Base-by-base conservation (phyloP, 2,113 vertebrate genomes). In the Nestor notabilis region DNA sequence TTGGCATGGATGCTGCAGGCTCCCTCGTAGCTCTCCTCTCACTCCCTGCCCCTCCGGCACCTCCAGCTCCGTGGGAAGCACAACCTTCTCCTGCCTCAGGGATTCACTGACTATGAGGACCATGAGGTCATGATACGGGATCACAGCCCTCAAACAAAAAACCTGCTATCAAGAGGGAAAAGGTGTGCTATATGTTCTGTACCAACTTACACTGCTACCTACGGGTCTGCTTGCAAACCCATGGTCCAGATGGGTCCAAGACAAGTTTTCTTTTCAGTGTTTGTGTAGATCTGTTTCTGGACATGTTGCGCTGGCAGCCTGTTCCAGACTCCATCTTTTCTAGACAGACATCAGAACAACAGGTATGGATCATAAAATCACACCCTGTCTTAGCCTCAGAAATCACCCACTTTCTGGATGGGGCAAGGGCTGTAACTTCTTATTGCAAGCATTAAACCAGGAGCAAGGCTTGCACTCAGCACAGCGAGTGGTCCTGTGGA, bases 121-220 rank as follows among this genome's bases (percentile, higher is more conserved):
- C 2, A 0, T 0, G 19, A 64, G n/a, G 37, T 12, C 0, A 35
- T 35, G 4, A 19, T 6, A 10, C 2, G 13, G 53, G 31, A 5
- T 39, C 15, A 39, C 4, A 7, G 46, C 35, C 35, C 23, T 53
- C 70, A 14, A 11, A 23, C 60, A 29, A 33, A 28, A 47, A 13
- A 21, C 47, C 39, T 43, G 39, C 21, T 5, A 17, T 49, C 39
- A 56, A 3, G 0, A 78, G 19, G 47, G 13, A 47, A 11, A 29
- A 46, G 10, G 20, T 82, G 49, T 47, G 56, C 16, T 61, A 2
- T 17, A 55, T 10, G 47, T 56, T 41, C 1, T 5, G 13, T 6
- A 9, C 46, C 78, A 63, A 11, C 29, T 41, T 25, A 11, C 23
- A 33, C 27, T 3, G 0, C 55, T 37, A 20, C 3, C 50, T 23